These are phyloP conservation scores for Scolopax bukidnonensis DNA, from an alignment of 2,797 vertebrate genomes.

Conservation along the genomic window DNA sequence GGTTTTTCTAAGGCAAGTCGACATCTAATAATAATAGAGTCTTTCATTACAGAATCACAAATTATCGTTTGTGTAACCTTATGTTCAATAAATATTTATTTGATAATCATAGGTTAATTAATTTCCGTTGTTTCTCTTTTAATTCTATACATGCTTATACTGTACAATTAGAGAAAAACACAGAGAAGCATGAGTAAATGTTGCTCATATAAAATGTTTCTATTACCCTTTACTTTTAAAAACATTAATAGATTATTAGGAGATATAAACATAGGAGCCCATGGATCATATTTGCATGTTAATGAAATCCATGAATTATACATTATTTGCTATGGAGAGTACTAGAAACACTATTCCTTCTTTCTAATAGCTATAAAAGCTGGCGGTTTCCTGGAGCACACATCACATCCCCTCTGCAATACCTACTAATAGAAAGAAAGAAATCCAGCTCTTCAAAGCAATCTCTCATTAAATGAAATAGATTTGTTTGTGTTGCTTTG, in stretches of 20 bases:
- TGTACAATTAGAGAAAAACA: conserved; percentile 23
- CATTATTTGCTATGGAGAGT: conserved; percentile 73
- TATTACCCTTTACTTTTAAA: conserved; percentile 75
- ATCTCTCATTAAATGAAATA: conserved; percentile 66
- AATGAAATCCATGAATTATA: conserved; percentile 81
- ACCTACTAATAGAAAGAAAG: conserved; percentile 41
- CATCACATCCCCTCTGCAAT: conserved; percentile 62
- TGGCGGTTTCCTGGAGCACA: conserved; percentile 69
- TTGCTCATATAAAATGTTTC: conserved; percentile 70
- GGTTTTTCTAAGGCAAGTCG: not conserved
- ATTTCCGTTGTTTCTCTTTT: conserved; percentile 46
- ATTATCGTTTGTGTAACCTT: not conserved
- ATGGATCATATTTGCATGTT: conserved; percentile 79
- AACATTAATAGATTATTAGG: conserved; percentile 80
- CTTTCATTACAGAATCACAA: conserved; percentile 4
- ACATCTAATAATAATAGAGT: not conserved
- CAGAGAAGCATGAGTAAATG: conserved; percentile 45
- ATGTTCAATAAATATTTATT: conserved; percentile 42
- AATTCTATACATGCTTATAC: not conserved
- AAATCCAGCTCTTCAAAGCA: conserved; percentile 65
- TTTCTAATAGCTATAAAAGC: conserved; percentile 75
- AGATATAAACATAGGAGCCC: conserved; percentile 75
- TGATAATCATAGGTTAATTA: conserved; percentile 24
- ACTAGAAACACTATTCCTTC: conserved; percentile 69
- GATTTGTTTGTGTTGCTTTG: conserved; percentile 70